Evolutionary conservation across 2,797 vertebrate species (phyloP), one percentile per base, ranked within the genome.

Genomic region (Pseudotriccus pelzelni): DNA sequence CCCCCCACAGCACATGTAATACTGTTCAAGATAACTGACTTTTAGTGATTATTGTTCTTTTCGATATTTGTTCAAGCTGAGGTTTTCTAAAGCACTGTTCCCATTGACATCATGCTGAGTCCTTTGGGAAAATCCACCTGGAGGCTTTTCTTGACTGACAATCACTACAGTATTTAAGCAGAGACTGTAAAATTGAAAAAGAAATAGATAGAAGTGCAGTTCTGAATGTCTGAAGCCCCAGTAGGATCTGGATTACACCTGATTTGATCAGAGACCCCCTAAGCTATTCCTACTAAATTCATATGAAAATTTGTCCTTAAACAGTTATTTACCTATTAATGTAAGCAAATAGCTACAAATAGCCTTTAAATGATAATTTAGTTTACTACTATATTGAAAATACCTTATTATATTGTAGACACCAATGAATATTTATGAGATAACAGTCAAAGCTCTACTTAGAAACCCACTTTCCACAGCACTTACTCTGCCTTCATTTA

Each of bases 81-180:
- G 32, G 56, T 67, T 93, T 94, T 80, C 78, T 89, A 83, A 91
- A 85, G 68, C 27, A 19, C 49, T 58, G 14, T 52, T 93, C 50
- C 60, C 73, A 44, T 56, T 80, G 73, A 77, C 58, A 78, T 58
- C 90, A 77, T 50, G 76, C 53, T 37, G 79, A 58, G 53, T 58
- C 72, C 64, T 69, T 80, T 66, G 81, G 75, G 82, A 85, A 87
- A 89, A 89, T 49, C 75, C 58, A 89, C 90, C 82, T 68, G 75
- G 73, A 89, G 92, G 78, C 66, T 94, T 83, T 92, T 85, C 72
- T 93, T 91, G 84, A 72, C 39, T 75, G 58, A 68, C 75, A 94
- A 46, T 87, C 73, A 85, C 41, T 21, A 78, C 3, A 7, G 52
- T 83, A 77, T 80, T 94, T 91, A 95, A 85, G 64, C 81, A 94